These are phyloP conservation scores for Actias luna DNA, from an alignment of 2,888 invertebrate species.

Conservation along the genomic window DNA sequence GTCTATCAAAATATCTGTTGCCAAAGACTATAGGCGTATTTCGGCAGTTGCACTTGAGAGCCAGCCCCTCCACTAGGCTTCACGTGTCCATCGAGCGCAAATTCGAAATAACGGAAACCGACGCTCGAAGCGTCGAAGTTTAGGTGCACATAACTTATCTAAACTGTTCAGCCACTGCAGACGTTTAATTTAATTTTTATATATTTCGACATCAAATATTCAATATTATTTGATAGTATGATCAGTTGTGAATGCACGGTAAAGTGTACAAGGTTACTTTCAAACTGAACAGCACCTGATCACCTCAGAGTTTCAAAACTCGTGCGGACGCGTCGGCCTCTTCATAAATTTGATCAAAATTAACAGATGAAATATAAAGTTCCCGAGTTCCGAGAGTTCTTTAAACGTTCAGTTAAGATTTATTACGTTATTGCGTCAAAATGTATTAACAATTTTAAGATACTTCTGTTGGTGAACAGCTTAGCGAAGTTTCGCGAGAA, in stretches of 20 bases:
- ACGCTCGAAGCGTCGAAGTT: no score
- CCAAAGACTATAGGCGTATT: no score
- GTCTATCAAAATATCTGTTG: no score
- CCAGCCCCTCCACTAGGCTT: no score
- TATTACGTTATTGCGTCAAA: background rate
- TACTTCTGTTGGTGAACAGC: background rate
- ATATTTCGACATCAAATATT: no score
- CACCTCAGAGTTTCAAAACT: background rate
- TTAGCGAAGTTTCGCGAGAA: background rate
- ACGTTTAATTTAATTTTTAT: no score
- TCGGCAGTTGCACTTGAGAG: no score
- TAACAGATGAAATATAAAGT: slow-evolving; percentile 2
- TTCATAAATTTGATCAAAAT: background rate
- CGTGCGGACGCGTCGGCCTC: background rate
- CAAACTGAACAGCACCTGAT: background rate
- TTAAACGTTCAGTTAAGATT: background rate
- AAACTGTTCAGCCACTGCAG: no score
- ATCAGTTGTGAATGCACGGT: background rate
- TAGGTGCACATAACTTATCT: no score
- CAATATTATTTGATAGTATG: background rate
- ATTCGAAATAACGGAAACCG: no score
- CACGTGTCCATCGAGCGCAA: no score
- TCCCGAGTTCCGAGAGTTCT: background rate
- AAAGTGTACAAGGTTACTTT: background rate
- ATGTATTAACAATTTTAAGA: background rate